A percentile compares a stretch with the other conserved stretches of the same genome.
phyloP scores from a whole-genome alignment of 2,113 vertebrate genomes.

The Crotalus tigris region DNA sequence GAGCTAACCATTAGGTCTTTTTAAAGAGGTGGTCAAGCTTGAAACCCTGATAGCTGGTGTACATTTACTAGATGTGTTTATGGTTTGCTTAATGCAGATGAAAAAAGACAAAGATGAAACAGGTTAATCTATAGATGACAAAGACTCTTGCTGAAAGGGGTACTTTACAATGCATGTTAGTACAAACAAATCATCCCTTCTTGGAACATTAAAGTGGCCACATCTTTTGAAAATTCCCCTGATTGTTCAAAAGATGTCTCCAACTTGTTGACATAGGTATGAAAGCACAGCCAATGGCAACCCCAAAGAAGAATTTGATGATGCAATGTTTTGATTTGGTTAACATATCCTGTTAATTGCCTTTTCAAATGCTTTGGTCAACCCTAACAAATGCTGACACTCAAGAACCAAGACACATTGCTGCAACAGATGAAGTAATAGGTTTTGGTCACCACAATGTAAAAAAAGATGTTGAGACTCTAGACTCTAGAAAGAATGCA shows the following conservation, averaged over 20 bases:
- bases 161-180: not conserved
- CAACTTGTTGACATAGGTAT: not conserved
- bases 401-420: not conserved
- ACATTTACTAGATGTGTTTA: not conserved
- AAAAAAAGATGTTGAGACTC: too few relatives aligned
- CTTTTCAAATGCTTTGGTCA: not conserved
- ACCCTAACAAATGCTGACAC: not conserved
- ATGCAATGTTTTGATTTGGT: not conserved
- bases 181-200: not conserved
- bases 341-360: not conserved
- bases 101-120: not conserved
- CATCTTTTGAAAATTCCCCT: not conserved
- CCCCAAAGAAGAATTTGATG: not conserved
- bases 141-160: not conserved
- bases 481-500: too few relatives aligned
- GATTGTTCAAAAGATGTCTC: not conserved
- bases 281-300: not conserved
- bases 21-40: not conserved
- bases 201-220: not conserved
- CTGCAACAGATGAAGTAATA: not conserved
- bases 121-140: not conserved
- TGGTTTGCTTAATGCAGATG: not conserved
- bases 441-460: too few relatives aligned
- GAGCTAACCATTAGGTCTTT: constrained; percentile 23
- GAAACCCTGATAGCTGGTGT: constrained; percentile 30